These are phyloP conservation scores for Chloebia gouldiae DNA, from an alignment of 2,113 vertebrate genomes.

Conservation along the genomic window DNA sequence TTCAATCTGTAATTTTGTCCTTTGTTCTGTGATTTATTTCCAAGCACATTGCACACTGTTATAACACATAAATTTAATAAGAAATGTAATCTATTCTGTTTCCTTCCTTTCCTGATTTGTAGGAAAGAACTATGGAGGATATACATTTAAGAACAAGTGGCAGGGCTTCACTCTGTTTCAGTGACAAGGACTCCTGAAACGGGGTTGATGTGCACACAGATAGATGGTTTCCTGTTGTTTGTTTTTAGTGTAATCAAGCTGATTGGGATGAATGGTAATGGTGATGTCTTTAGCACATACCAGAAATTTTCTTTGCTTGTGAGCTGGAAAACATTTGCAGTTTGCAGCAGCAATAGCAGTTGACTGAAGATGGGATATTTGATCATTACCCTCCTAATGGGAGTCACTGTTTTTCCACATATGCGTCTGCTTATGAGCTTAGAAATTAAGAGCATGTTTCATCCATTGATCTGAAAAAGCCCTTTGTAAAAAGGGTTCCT, in stretches of 20 bases:
- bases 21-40: slow-evolving; percentile 51
- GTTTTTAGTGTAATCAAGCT: slow-evolving; percentile 33
- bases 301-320: slow-evolving; percentile 26
- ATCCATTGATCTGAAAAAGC: slow-evolving; percentile 42
- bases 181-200: background rate
- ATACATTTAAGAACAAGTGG: background rate
- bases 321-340: slow-evolving; percentile 24
- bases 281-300: slow-evolving; percentile 30
- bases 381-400: background rate
- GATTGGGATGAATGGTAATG: slow-evolving; percentile 50
- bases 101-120: slow-evolving; percentile 11
- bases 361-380: slow-evolving; percentile 15
- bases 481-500: slow-evolving; percentile 23
- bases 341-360: background rate
- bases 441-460: slow-evolving; percentile 35
- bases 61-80: slow-evolving; percentile 32
- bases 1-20: slow-evolving; percentile 8
- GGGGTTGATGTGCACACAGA: background rate
- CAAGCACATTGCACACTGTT: background rate
- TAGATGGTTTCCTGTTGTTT: slow-evolving; percentile 46
- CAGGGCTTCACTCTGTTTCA: background rate
- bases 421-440: background rate
- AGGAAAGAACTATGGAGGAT: background rate
- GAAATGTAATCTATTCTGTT: background rate
- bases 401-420: background rate